These are phyloP conservation scores for Ramphastos sulfuratus DNA, from an alignment of 2,113 vertebrate species.

Conservation along the genomic window DNA sequence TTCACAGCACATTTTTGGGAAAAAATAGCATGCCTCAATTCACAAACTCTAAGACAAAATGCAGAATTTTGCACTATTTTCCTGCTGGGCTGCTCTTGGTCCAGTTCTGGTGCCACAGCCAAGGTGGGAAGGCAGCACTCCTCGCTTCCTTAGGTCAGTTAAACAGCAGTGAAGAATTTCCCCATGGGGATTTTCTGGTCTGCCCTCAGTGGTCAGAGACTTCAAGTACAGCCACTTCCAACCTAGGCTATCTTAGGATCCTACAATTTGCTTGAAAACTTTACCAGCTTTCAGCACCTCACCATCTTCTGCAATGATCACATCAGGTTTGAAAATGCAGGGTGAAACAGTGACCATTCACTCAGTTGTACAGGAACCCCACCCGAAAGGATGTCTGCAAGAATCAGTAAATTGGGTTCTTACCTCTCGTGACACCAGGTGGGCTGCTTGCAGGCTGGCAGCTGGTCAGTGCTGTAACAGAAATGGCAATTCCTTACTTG, in stretches of 20 bases:
- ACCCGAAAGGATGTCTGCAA: neutral
- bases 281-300: neutral
- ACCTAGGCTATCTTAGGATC: too few relatives aligned
- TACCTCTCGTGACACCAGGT: too few relatives aligned
- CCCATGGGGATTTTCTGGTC: neutral
- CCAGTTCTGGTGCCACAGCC: neutral
- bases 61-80: neutral
- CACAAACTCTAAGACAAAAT: neutral
- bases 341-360: neutral
- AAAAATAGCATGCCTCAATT: neutral
- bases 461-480: slow-evolving; percentile 49
- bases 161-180: neutral
- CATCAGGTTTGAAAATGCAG: neutral
- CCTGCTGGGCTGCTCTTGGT: neutral
- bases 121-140: neutral
- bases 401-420: too few relatives aligned
- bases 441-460: slow-evolving; percentile 33
- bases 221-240: neutral
- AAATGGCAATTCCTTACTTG: slow-evolving; percentile 1
- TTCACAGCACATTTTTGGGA: neutral
- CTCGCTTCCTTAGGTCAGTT: neutral
- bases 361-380: neutral
- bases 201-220: neutral
- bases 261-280: neutral
- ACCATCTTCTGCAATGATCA: neutral